These are phyloP conservation scores for Stomatorhinus ivindoensis DNA, from an alignment of 2,113 vertebrate genomes.

Conservation along the genomic window DNA sequence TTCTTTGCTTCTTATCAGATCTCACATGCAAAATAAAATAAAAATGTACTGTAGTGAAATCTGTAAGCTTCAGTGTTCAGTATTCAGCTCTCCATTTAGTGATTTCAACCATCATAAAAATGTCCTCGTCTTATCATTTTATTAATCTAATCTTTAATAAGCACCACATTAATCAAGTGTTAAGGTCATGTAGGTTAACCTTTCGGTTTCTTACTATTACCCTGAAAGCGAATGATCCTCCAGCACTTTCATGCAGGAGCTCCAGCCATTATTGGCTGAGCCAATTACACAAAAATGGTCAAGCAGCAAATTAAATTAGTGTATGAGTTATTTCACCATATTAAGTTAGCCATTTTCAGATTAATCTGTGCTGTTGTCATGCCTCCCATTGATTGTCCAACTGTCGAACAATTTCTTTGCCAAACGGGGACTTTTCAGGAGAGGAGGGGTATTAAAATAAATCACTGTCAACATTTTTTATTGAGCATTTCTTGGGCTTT, in stretches of 20 bases:
- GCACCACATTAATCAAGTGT: neutral
- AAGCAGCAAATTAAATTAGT: neutral
- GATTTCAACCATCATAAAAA: constrained; percentile 1
- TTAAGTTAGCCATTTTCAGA: neutral
- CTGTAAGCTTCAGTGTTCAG: neutral
- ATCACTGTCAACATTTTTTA: constrained; percentile 1
- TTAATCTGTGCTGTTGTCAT: neutral
- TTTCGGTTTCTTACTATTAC: neutral
- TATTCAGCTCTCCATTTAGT: neutral
- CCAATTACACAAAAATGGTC: neutral
- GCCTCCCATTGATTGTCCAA: constrained; percentile 11
- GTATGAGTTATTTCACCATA: neutral
- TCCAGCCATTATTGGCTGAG: neutral
- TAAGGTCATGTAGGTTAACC: neutral
- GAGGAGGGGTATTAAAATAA: neutral
- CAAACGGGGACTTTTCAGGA: constrained; percentile 1
- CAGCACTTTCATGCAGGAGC: neutral
- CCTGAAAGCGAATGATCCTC: neutral
- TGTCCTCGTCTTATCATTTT: neutral
- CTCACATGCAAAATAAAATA: neutral
- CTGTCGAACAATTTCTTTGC: constrained; percentile 7
- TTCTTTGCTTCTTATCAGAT: neutral
- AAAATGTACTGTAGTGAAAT: neutral
- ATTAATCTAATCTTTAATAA: constrained; percentile 2
- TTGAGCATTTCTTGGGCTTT: neutral